These are phyloP conservation scores for Chloropsis hardwickii DNA, from an alignment of 2,113 vertebrate species.

Conservation along the genomic window DNA sequence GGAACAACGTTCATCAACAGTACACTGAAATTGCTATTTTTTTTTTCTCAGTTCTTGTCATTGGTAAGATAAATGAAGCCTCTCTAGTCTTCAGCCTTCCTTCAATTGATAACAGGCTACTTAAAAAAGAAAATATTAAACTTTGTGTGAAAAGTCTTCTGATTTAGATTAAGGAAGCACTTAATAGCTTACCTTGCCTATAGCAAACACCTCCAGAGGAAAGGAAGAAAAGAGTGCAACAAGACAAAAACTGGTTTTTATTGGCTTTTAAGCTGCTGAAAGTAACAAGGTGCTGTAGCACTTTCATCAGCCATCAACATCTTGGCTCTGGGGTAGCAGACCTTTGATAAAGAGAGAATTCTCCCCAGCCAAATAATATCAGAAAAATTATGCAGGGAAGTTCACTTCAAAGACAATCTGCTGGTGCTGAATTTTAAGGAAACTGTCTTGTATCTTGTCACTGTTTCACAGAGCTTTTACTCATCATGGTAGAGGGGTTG, in stretches of 20 bases:
- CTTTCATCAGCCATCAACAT: slow-evolving; percentile 19
- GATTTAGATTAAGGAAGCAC: slow-evolving; percentile 37
- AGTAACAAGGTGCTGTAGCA: not conserved
- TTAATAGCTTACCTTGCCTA: slow-evolving; percentile 3
- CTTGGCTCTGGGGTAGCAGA: slow-evolving; percentile 1
- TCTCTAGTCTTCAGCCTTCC: not conserved
- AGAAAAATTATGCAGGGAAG: not conserved
- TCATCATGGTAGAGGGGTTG: not conserved
- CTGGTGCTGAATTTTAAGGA: not conserved
- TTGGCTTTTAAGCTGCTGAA: not conserved
- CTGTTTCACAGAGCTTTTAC: not conserved
- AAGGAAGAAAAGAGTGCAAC: not conserved
- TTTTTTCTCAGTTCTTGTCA: slow-evolving; percentile 18
- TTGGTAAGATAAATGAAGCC: slow-evolving; percentile 40
- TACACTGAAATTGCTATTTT: slow-evolving; percentile 27
- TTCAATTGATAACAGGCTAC: not conserved
- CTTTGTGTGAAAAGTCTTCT: not conserved
- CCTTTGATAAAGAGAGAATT: slow-evolving; percentile 13
- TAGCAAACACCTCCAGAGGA: not conserved
- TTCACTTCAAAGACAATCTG: not conserved
- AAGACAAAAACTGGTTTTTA: slow-evolving; percentile 3
- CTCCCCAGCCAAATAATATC: not conserved
- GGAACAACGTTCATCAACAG: not conserved
- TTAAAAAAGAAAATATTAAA: slow-evolving; percentile 36
- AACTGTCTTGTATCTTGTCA: not conserved